A percentile compares a stretch with the other conserved stretches of the same genome.
phyloP scores from a whole-genome alignment of 2,888 invertebrate species.

The Petrolisthes cinctipes region DNA sequence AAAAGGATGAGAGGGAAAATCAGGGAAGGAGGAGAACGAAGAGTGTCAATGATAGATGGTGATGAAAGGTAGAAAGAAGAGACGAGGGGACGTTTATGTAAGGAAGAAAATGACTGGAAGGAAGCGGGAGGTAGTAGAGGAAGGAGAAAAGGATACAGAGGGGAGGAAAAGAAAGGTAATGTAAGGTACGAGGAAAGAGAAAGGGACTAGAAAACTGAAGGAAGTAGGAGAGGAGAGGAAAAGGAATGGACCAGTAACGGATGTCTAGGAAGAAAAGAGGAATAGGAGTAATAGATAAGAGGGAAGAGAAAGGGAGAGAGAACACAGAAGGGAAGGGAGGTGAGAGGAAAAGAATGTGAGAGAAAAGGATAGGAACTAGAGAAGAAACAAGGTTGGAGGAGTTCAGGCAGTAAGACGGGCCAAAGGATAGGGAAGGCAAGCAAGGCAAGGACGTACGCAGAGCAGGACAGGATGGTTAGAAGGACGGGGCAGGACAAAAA shows the following conservation, averaged over 20 bases:
- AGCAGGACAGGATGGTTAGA: neutral
- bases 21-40: slow-evolving; percentile 47
- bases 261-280: neutral
- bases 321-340: neutral
- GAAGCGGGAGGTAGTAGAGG: neutral
- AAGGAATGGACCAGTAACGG: neutral
- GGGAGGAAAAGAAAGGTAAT: slow-evolving; percentile 7
- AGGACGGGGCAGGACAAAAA: neutral
- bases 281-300: neutral
- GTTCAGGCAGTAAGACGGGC: neutral
- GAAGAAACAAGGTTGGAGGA: neutral
- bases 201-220: neutral
- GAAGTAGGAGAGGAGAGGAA: slow-evolving; percentile 1
- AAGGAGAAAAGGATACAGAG: neutral
- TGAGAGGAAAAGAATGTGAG: neutral
- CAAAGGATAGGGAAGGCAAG: neutral
- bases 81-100: neutral
- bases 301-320: neutral
- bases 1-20: slow-evolving; percentile 29
- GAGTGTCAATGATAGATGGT: slow-evolving; percentile 18
- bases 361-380: neutral
- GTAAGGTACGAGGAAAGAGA: neutral
- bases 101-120: neutral
- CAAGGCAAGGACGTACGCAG: neutral
- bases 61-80: slow-evolving; percentile 18